These are phyloP conservation scores for Formica selysi DNA, from an alignment of 1,140 invertebrate species.

Conservation along the genomic window DNA sequence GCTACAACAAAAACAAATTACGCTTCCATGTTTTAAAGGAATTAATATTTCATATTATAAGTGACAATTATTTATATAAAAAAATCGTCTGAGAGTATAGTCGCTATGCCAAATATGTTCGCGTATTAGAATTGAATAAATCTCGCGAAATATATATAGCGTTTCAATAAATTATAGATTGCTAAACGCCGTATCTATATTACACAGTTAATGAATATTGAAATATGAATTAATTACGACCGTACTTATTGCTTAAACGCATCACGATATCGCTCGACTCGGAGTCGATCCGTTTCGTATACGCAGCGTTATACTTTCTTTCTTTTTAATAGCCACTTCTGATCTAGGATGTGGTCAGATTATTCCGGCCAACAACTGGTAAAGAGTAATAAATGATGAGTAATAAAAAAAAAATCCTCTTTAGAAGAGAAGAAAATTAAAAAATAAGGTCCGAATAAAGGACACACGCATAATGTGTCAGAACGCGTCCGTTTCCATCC, in stretches of 20 bases:
- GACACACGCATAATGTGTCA: no score
- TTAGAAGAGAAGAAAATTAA: no score
- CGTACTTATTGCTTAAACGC: not conserved
- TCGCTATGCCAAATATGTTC: not conserved
- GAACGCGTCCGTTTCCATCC: no score
- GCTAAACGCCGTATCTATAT: not conserved
- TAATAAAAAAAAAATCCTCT: no score
- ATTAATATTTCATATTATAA: not conserved
- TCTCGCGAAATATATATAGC: not conserved
- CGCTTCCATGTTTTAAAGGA: no score
- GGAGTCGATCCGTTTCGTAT: not conserved
- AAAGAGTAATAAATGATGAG: no score
- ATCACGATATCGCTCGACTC: not conserved
- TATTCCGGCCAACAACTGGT: no score
- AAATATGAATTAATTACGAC: not conserved
- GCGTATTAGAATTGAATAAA: not conserved
- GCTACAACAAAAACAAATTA: no score
- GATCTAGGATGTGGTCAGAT: no score
- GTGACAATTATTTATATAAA: not conserved
- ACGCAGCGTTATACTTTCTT: no score
- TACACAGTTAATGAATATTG: not conserved
- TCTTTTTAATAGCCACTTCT: no score
- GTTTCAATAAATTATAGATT: not conserved
- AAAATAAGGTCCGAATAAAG: no score
- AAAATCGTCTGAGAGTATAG: not conserved